Base-by-base conservation (phyloP, 2,113 vertebrate species). In the Rhea americana region DNA sequence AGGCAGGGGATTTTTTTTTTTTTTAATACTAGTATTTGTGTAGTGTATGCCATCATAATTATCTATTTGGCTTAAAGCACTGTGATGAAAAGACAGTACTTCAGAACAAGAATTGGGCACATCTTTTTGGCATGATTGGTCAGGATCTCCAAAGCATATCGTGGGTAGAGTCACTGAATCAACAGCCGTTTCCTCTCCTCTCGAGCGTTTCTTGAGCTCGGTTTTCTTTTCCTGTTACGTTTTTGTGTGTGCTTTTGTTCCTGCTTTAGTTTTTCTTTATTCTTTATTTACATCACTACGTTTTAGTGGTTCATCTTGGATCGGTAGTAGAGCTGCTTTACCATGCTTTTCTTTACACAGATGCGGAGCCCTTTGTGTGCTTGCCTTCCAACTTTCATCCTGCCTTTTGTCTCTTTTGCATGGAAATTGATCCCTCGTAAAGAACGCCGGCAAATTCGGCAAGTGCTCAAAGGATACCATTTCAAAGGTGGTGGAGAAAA, bases 351-450 rank as follows among this genome's bases (percentile, higher is more conserved):
- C 67, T 93, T 74, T 55, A 56, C 77, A 70, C 93, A 90, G 79
- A 96, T 65, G 82, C 32, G 2, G 63, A 80, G 96, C 45, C 79
- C 78, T 94, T 92, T 93, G 65, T 93, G 63, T 1, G 11, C 67
- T 65, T 58, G 85, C 79, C 92, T 90, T 89, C 94, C 82, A n/a
- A 25, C 88, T 94, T 98, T 96, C 89, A 92, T 93, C 82, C 41
- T 15, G 7, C 78, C 94, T 97, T 97, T 97, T 98, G 89, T 97
- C 86, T 93, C 96, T 91, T 96, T 73, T 84, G 83, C 26, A 18
- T 95, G 84, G 96, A 98, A 98, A 97, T 95, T 73, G 97, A 97
- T 98, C 95, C 89, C 95, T 96, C 85, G 90, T 93, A 94, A 94
- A 96, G 95, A 97, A 85, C 5, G 66, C 96, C 95, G 97, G 97